Evolutionary conservation across 2,797 vertebrate genomes (phyloP), one percentile per base, ranked within the genome.

Genomic region (Coccyzus lansbergi): DNA sequence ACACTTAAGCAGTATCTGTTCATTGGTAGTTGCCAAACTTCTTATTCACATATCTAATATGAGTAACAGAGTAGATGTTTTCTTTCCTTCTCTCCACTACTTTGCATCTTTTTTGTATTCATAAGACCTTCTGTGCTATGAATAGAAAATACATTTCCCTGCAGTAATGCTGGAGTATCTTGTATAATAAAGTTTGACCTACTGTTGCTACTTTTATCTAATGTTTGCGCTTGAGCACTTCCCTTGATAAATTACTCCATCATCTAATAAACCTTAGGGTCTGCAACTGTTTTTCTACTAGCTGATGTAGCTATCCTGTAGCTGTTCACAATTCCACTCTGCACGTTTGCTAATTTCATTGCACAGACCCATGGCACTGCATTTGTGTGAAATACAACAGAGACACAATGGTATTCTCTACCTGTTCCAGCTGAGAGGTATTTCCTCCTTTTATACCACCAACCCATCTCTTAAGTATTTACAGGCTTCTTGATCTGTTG

Each of bases 241-340:
- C 83, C 58, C 34, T 67, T 86, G 49, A 84, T 69, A 85, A 85
- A 92, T 85, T 42, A 84, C 53, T 78, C 12, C 20, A 38, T 28
- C 31, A 77, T 53, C 24, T 59, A 86, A 87, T 21, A 94, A 81
- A 88, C 25, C 5, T 70, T 52, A 29, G 12, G 24, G 78, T 38
- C 31, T 67, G 83, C 42, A 91, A 15, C 56, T 86, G 7, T 28
- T 85, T 83, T 58, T 29, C 62, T 92, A 88, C 69, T 25, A 14
- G 18, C 19, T 92, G 6, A 29, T 56, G 15, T 33, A 91, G 48
- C 56, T 71, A 49, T 69, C 63, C 33, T 60, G 36, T 74, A 82
- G 29, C 14, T 77, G 69, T 46, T 76, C 67, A 92, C 46, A 67
- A 72, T 28, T 65, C 9, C 64, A 2, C 83, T 83, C 51, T 48